Evolutionary conservation across 2,113 vertebrate species (phyloP).

Genomic region (Micromys minutus): DNA sequence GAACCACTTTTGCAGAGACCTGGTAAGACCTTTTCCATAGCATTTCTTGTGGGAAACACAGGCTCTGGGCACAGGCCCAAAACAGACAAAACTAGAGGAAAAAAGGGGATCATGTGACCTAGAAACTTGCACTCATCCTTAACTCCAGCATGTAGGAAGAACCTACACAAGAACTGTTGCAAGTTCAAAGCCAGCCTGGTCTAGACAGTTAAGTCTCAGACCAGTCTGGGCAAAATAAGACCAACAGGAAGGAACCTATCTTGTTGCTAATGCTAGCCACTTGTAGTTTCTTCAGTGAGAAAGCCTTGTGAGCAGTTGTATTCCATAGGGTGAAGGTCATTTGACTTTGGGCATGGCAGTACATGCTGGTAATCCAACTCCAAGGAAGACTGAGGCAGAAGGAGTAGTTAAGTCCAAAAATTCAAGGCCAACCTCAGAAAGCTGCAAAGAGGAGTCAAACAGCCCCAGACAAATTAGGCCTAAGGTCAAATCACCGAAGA

Average conservation of each 20-base stretch:
- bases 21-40: slow-evolving; percentile 6
- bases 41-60: not conserved
- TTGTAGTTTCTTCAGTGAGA: slow-evolving; percentile 32
- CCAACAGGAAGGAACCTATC: slow-evolving; percentile 60
- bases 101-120: not conserved
- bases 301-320: not conserved
- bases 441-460: not conserved
- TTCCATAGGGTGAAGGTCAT: not conserved
- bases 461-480: not conserved
- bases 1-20: slow-evolving; percentile 17
- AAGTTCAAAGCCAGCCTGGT: not conserved
- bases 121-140: not conserved
- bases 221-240: not conserved
- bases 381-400: not conserved
- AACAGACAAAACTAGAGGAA: not conserved
- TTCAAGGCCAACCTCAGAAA: not conserved
- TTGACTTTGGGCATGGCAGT: not conserved
- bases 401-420: not conserved
- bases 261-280: slow-evolving; percentile 41
- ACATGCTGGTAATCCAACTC: not conserved
- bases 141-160: not conserved
- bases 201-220: not conserved
- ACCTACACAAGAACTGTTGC: not conserved
- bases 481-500: slow-evolving; percentile 29
- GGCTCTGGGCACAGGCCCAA: not conserved